A percentile compares a stretch with the other conserved stretches of the same genome.
phyloP scores from a whole-genome alignment of 2,888 invertebrate genomes.

The Agrypnus murinus region DNA sequence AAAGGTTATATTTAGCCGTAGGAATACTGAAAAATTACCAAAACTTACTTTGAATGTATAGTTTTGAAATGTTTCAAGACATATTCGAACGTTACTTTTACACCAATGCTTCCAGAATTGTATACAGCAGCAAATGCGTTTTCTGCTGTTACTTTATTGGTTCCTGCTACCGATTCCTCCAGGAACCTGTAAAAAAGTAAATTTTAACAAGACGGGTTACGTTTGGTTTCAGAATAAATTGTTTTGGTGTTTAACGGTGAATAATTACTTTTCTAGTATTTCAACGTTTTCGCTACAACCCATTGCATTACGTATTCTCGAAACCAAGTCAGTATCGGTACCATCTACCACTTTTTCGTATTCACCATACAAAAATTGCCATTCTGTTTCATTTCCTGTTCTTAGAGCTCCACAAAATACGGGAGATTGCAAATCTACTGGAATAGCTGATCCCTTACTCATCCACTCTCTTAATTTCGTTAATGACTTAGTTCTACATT shows the following conservation, averaged over 20 bases:
- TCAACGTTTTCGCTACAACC: conserved; percentile 18
- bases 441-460: conserved; percentile 71
- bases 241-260: too few species aligned
- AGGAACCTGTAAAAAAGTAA: background rate
- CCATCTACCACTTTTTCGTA: conserved; percentile 67
- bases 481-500: conserved; percentile 58
- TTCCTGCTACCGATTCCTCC: background rate
- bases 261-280: conserved; percentile 14
- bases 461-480: conserved; percentile 37
- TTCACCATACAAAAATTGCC: conserved; percentile 74
- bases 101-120: conserved; percentile 6
- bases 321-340: conserved; percentile 50
- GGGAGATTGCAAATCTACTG: conserved; percentile 74
- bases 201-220: background rate
- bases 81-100: background rate
- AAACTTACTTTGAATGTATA: background rate
- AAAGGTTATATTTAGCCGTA: background rate
- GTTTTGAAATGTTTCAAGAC: background rate
- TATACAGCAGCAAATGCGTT: background rate
- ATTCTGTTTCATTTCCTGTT: conserved; percentile 75
- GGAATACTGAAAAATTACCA: background rate
- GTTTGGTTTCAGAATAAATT: too few species aligned
- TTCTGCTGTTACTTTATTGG: background rate
- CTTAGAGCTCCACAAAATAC: conserved; percentile 77
- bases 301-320: background rate